Conservation (phyloP, 2,797 vertebrate species). For the Podarcis lilfordi region DNA sequence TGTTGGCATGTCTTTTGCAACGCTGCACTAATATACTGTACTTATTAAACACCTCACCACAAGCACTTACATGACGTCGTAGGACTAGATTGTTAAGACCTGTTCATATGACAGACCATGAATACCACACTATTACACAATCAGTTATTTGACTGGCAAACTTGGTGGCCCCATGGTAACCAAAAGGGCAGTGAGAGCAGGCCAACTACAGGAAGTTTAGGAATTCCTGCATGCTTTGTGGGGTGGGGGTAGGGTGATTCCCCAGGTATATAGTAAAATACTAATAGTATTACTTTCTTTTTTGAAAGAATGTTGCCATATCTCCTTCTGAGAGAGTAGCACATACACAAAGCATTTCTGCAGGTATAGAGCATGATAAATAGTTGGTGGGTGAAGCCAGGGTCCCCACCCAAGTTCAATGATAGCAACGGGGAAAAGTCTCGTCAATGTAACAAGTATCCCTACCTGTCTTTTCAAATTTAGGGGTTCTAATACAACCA, state of each 20-base stretch:
- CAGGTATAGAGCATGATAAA: not conserved
- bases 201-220: not conserved
- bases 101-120: not conserved
- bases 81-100: not conserved
- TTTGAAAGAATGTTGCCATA: not conserved
- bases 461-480: not conserved
- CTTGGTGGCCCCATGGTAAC: not conserved
- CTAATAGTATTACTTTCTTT: not conserved
- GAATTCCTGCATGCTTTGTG: not conserved
- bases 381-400: not conserved
- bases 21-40: not conserved
- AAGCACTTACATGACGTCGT: not conserved
- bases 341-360: not conserved
- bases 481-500: not conserved
- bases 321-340: not conserved
- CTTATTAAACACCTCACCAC: not conserved
- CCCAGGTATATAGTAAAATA: not conserved
- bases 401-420: not conserved
- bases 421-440: not conserved
- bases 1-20: not conserved
- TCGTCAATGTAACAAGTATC: not conserved
- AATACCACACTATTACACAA: not conserved
- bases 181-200: not conserved
- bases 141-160: not conserved
- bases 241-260: not conserved